Evolutionary conservation across 2,888 invertebrate species (phyloP).

Genomic region (Cryptocephalus moraei): DNA sequence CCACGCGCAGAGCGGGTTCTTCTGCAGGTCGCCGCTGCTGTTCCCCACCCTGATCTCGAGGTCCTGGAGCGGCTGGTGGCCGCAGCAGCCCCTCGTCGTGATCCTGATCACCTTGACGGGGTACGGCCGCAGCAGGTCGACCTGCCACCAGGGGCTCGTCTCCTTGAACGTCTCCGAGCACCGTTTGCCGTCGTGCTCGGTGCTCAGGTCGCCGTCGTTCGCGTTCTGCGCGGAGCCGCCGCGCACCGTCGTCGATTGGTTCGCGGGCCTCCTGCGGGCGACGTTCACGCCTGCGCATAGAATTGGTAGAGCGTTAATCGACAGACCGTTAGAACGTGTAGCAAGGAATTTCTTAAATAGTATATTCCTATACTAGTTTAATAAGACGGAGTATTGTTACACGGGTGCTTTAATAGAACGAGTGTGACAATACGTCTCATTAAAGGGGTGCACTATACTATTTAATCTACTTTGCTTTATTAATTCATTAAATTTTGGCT

Average conservation of each 20-base stretch:
- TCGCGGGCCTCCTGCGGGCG: constrained; percentile 76
- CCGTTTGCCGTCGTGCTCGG: constrained; percentile 77
- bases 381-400: too few relatives aligned
- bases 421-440: too few relatives aligned
- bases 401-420: too few relatives aligned
- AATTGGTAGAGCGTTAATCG: too few relatives aligned
- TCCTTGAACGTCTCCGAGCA: constrained; percentile 87
- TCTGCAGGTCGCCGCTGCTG: constrained; percentile 74
- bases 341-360: too few relatives aligned
- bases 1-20: constrained; percentile 88
- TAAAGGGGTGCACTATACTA: too few relatives aligned
- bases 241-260: constrained; percentile 81
- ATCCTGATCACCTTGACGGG: constrained; percentile 77
- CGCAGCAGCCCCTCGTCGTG: constrained; percentile 75
- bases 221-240: constrained; percentile 75
- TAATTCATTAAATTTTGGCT: too few relatives aligned
- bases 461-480: too few relatives aligned
- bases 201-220: constrained; percentile 76
- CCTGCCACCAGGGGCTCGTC: constrained; percentile 89
- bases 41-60: constrained; percentile 86
- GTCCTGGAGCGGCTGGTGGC: constrained; percentile 81
- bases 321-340: too few relatives aligned
- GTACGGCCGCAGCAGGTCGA: constrained; percentile 75
- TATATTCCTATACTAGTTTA: too few relatives aligned
- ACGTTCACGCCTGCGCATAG: constrained; percentile 63